Base-by-base conservation (phyloP, 92 coral and sea anemone genomes). In the Paragorgia papillata region DNA sequence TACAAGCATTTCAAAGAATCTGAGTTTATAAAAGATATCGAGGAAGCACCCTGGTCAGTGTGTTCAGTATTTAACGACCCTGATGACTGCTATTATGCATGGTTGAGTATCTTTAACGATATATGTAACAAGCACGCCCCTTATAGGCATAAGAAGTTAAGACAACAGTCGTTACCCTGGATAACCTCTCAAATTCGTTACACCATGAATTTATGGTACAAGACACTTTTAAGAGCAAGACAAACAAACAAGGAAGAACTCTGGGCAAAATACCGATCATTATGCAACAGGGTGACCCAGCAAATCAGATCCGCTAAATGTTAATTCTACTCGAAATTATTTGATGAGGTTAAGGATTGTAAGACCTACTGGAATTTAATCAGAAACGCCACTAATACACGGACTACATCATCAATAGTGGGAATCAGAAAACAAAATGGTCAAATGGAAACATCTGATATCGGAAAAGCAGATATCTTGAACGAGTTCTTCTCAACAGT, bases 91-190 rank as follows among this genome's bases (percentile, higher is more conserved):
- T n/a, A n/a, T n/a, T n/a, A n/a, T n/a, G n/a, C n/a, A n/a, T n/a
- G n/a, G n/a, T n/a, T n/a, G n/a, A n/a, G n/a, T n/a, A n/a, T n/a
- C n/a, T n/a, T n/a, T n/a, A n/a, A n/a, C n/a, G n/a, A n/a, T n/a
- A n/a, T n/a, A n/a, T n/a, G n/a, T n/a, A n/a, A n/a, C n/a, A n/a
- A n/a, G n/a, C n/a, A n/a, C n/a, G n/a, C 85, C 21, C 87, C 90
- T 27, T 33, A 4, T 26, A 79, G 59, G 39, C 66, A 79, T 34
- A 67, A 64, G 6, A 80, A 80, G 54, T 30, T 80, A 27, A 73
- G 81, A 79, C 61, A 62, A 18, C 35, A 50, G 17, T 84, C 85
- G 21, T 44, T 80, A 14, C 85, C 85, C 12, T 85, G 89, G 82
- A 80, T 85, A 22, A 64, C 85, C 22, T 75, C 77, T 14, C 61